These are phyloP conservation scores for Coccyzus lansbergi DNA, from an alignment of 2,797 vertebrate species.

Conservation along the genomic window DNA sequence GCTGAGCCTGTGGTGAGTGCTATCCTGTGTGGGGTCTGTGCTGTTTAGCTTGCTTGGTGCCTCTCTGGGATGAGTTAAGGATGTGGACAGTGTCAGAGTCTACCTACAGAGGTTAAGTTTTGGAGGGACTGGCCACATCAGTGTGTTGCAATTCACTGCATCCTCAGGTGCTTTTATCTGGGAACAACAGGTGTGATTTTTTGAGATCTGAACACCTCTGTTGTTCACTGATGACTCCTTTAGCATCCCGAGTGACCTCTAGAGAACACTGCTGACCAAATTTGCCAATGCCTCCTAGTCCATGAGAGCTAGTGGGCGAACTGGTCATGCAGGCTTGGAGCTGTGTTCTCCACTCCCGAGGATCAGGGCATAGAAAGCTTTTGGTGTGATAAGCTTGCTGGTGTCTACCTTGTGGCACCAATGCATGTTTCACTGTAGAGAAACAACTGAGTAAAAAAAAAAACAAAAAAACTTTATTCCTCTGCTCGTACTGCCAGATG, in stretches of 20 bases:
- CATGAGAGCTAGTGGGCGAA: accelerated
- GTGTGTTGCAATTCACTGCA: neutral
- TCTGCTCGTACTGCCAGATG: neutral
- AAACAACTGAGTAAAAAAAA: neutral
- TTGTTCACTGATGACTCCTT: neutral
- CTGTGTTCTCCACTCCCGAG: accelerated
- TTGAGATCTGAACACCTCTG: neutral
- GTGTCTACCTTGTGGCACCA: neutral
- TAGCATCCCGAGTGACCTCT: neutral
- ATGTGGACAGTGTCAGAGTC: neutral
- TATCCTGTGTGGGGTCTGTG: neutral
- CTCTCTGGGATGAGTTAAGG: neutral
- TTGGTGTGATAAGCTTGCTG: neutral
- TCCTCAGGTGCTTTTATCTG: neutral
- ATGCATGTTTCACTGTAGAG: neutral
- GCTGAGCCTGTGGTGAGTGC: neutral
- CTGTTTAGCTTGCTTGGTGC: neutral
- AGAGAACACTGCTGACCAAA: neutral
- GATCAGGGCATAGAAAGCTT: neutral
- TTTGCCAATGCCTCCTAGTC: neutral
- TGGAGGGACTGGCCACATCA: neutral
- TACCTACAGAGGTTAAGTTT: neutral
- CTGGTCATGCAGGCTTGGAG: neutral
- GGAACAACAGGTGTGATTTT: neutral
- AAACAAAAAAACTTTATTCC: neutral